These are phyloP conservation scores for Lytechinus variegatus DNA, from an alignment of 35 echinoderm and acorn worm species.

Conservation along the genomic window DNA sequence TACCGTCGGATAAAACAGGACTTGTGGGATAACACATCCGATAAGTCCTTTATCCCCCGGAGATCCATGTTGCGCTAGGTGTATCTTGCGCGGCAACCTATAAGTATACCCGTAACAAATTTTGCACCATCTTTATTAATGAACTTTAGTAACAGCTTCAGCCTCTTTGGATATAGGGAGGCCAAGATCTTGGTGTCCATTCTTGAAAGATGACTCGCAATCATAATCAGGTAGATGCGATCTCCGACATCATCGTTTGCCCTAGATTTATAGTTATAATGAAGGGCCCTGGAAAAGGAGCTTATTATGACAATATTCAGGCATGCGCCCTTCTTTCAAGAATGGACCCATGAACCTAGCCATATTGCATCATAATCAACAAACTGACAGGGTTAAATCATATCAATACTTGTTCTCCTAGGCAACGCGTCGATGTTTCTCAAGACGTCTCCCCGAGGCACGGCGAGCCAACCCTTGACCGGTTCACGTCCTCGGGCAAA, in stretches of 20 bases:
- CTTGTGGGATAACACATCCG: too few relatives aligned
- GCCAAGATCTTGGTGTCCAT: neutral
- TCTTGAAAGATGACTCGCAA: neutral
- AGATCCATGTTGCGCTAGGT: neutral
- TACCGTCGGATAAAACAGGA: too few relatives aligned
- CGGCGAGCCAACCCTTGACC: conserved; percentile 4
- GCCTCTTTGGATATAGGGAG: neutral
- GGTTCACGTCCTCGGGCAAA: neutral
- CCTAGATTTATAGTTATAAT: too few relatives aligned
- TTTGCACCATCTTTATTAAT: neutral
- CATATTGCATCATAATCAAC: neutral
- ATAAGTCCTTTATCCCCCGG: too few relatives aligned
- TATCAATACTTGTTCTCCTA: neutral
- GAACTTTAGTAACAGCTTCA: neutral
- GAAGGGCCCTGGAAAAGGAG: too few relatives aligned
- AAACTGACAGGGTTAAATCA: neutral
- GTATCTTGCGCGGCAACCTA: neutral
- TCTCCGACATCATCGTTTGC: neutral
- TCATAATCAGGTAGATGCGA: neutral
- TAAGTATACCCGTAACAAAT: neutral
- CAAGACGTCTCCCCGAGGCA: neutral
- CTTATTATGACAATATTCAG: neutral
- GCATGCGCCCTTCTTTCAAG: neutral
- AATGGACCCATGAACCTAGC: neutral
- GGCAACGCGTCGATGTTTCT: neutral